These are phyloP conservation scores for Itoplectis maculator DNA, from an alignment of 2,888 invertebrate species.

Conservation along the genomic window DNA sequence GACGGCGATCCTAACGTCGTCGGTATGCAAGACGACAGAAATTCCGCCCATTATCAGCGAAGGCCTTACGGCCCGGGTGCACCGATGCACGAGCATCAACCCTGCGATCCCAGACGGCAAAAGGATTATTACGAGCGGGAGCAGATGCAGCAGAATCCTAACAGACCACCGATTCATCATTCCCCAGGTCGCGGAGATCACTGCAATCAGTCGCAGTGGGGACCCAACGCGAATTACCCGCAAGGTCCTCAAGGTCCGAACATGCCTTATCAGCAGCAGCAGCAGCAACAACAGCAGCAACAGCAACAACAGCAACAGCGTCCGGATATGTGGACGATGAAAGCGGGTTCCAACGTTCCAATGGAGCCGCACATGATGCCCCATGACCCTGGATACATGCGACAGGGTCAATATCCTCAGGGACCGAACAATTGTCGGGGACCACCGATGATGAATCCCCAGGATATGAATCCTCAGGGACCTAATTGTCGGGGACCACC, in stretches of 20 bases:
- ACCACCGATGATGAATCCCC: constrained; percentile 63
- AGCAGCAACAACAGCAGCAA: constrained; percentile 54
- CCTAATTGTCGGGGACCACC: constrained; percentile 48
- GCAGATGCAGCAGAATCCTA: constrained; percentile 42
- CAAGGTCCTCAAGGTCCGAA: constrained; percentile 49
- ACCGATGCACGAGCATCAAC: not conserved
- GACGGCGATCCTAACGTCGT: constrained; percentile 60
- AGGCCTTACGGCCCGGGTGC: constrained; percentile 20
- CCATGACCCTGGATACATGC: constrained; percentile 65
- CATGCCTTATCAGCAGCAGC: constrained; percentile 51
- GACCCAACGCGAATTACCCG: constrained; percentile 54
- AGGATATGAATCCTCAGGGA: constrained; percentile 60
- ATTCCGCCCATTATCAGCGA: constrained; percentile 46
- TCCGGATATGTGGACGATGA: constrained; percentile 74
- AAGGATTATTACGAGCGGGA: constrained; percentile 58
- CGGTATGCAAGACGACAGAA: constrained; percentile 39
- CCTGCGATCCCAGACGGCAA: constrained; percentile 52
- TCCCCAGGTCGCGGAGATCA: constrained; percentile 54
- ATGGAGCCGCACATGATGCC: constrained; percentile 70
- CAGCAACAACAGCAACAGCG: constrained; percentile 64
- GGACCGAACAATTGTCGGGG: constrained; percentile 57
- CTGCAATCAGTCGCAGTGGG: constrained; percentile 65
- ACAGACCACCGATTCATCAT: constrained; percentile 58
- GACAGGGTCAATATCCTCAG: constrained; percentile 60
- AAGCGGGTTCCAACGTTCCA: constrained; percentile 39